phyloP scores from a whole-genome alignment of 2,888 invertebrate species.

The Drosophila recens region DNA sequence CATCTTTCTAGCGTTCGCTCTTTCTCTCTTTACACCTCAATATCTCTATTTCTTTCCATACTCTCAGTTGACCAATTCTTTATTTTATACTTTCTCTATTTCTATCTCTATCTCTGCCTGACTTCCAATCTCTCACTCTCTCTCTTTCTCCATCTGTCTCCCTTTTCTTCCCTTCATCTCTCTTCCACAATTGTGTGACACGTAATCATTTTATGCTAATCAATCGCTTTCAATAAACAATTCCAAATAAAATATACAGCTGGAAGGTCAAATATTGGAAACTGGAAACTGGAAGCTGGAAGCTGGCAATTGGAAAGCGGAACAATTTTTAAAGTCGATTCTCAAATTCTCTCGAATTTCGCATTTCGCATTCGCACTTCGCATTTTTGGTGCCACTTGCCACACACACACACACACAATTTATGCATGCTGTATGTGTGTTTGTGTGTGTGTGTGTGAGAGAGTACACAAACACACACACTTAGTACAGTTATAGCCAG shows the following conservation, averaged over 20 bases:
- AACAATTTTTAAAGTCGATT: slow-evolving; percentile 12
- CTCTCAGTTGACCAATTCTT: no score
- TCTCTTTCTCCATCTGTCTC: no score
- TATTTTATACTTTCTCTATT: no score
- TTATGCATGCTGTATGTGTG: slow-evolving; percentile 62
- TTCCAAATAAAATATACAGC: not conserved
- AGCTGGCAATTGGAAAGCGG: not conserved
- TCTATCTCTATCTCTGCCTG: no score
- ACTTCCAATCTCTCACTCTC: no score
- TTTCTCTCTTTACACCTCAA: no score
- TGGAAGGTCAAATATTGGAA: slow-evolving; percentile 16
- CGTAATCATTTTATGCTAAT: no score
- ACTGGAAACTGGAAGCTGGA: not conserved
- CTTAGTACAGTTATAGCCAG: slow-evolving; percentile 61
- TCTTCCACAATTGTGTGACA: no score
- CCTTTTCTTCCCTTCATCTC: no score
- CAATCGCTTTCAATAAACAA: no score
- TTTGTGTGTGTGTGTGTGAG: slow-evolving; percentile 17
- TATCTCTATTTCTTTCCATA: no score
- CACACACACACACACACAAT: slow-evolving; percentile 38
- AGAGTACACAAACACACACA: not conserved
- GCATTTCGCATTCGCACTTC: slow-evolving; percentile 19
- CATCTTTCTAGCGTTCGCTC: no score
- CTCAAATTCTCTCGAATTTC: slow-evolving; percentile 13
- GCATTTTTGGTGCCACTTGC: slow-evolving; percentile 26